phyloP scores from a whole-genome alignment of 2,888 invertebrate species.

The Acanthococcus lagerstroemiae region DNA sequence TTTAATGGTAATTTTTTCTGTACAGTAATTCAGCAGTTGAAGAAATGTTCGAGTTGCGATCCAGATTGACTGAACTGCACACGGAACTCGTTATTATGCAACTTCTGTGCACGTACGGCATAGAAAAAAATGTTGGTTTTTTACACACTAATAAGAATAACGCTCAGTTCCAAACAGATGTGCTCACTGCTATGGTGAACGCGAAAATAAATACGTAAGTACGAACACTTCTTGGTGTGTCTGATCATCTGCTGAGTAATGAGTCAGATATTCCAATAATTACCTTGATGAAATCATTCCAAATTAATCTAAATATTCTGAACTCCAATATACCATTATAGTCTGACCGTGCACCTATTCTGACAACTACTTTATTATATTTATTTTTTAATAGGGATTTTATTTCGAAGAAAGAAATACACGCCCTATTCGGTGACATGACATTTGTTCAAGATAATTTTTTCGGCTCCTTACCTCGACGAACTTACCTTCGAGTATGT shows the following conservation, averaged over 20 bases:
- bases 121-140: not conserved
- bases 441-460: constrained; percentile 9
- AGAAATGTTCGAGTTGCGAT: constrained; percentile 13
- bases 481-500: constrained; percentile 7
- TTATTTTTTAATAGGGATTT: no score
- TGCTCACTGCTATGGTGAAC: constrained; percentile 8
- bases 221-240: no score
- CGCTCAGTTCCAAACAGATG: constrained; percentile 13
- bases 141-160: not conserved
- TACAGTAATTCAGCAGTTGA: constrained; percentile 14
- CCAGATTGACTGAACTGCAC: constrained; percentile 15
- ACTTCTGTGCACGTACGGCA: constrained; percentile 7
- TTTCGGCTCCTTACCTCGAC: not conserved
- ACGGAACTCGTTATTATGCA: constrained; percentile 11
- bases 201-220: constrained; percentile 10
- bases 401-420: no score
- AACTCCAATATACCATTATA: no score
- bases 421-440: constrained; percentile 25
- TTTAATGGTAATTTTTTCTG: not conserved
- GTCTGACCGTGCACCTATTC: no score
- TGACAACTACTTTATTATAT: no score
- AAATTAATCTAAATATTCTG: no score
- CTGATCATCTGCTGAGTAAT: no score
- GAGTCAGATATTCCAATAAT: no score
- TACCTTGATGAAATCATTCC: no score